Conservation (phyloP, 2,113 vertebrate species). For the Aix galericulata region DNA sequence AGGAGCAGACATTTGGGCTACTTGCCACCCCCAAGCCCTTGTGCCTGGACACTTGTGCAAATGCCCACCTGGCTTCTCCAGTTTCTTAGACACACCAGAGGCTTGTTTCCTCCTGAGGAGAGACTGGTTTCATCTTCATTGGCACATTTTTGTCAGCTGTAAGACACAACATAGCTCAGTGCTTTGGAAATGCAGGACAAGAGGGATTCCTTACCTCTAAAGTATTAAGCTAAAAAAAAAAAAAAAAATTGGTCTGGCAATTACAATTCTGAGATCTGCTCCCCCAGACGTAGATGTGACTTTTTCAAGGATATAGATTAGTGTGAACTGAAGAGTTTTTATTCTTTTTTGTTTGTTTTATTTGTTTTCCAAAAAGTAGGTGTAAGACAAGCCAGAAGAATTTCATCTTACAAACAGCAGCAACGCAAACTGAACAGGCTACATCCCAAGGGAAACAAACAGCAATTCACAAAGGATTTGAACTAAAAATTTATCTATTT, state of each 20-base stretch:
- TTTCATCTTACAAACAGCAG: neutral
- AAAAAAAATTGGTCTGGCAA: neutral
- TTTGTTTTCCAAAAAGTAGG: neutral
- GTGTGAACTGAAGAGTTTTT: neutral
- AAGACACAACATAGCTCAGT: neutral
- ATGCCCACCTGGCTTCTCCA: neutral
- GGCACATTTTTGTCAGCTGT: neutral
- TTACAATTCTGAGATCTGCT: neutral
- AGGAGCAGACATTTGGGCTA: neutral
- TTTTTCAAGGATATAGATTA: neutral
- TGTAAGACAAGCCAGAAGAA: neutral
- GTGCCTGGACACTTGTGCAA: neutral
- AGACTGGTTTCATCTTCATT: accelerated
- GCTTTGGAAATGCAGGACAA: neutral
- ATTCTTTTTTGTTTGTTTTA: neutral
- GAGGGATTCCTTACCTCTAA: neutral
- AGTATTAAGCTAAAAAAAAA: neutral
- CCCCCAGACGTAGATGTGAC: neutral
- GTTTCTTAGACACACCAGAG: neutral
- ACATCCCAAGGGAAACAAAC: neutral
- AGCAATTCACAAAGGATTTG: neutral
- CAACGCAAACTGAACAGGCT: neutral
- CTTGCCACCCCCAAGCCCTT: neutral
- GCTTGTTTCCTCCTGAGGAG: neutral
- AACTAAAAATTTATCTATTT: neutral